These are phyloP conservation scores for Perizoma affinitatum DNA, from an alignment of 2,888 invertebrate species.

Conservation along the genomic window DNA sequence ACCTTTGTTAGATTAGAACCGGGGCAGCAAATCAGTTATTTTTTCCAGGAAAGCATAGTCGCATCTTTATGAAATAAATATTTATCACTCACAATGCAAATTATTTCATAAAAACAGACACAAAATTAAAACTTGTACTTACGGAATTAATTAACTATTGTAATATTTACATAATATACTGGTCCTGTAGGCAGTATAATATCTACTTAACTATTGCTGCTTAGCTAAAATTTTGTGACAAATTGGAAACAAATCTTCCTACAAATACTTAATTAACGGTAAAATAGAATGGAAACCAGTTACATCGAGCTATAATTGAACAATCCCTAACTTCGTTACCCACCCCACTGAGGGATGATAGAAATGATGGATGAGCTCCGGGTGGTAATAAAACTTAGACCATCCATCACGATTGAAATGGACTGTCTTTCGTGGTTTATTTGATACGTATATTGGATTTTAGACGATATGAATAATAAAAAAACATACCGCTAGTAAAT, in stretches of 20 bases:
- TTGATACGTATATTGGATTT: slow-evolving; percentile 16
- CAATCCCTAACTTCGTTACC: slow-evolving; percentile 19
- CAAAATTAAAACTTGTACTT: not conserved
- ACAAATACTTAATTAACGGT: slow-evolving; percentile 33
- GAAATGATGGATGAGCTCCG: slow-evolving; percentile 42
- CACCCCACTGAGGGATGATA: slow-evolving; percentile 14
- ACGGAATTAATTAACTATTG: not conserved
- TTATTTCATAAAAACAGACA: not conserved
- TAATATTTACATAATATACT: not conserved
- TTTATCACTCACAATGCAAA: slow-evolving; percentile 2
- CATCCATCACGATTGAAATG: slow-evolving; percentile 42
- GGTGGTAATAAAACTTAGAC: slow-evolving; percentile 44
- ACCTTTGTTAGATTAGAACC: too few species aligned
- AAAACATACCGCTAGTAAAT: not conserved
- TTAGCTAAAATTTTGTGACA: not conserved
- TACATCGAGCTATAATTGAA: slow-evolving; percentile 18
- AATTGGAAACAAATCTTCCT: slow-evolving; percentile 31
- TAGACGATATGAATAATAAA: not conserved
- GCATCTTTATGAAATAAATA: not conserved
- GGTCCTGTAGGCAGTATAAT: too few species aligned
- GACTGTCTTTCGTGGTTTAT: slow-evolving; percentile 10
- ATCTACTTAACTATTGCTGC: too few species aligned
- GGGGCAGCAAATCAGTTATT: not conserved
- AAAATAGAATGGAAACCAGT: slow-evolving; percentile 31
- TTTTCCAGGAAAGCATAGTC: not conserved